A percentile compares a stretch with the other conserved stretches of the same genome.
phyloP scores from a whole-genome alignment of 2,888 invertebrate species.

The Neoaliturus tenellus region DNA sequence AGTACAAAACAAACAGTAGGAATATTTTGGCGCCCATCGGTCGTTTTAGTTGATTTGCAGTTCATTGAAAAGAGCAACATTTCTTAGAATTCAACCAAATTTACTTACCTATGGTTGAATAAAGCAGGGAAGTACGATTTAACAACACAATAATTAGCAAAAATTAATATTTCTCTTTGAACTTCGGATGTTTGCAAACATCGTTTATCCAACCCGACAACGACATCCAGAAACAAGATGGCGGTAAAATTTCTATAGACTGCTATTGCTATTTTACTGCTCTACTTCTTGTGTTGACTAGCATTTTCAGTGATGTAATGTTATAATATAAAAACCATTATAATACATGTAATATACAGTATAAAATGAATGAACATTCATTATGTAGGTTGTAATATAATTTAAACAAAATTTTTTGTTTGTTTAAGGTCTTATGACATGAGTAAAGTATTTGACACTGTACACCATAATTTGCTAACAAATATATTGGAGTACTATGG shows the following conservation, averaged over 20 bases:
- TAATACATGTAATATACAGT: too few species aligned
- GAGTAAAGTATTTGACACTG: too few species aligned
- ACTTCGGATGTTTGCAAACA: conserved; percentile 22
- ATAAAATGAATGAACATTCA: too few species aligned
- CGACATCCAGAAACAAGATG: neutral
- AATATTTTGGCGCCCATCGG: neutral
- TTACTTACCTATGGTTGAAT: neutral
- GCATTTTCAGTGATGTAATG: too few species aligned
- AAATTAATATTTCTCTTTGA: neutral
- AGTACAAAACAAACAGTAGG: neutral
- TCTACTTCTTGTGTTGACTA: neutral
- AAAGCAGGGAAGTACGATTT: neutral
- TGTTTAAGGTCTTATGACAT: too few species aligned
- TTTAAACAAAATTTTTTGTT: too few species aligned
- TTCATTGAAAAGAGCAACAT: neutral
- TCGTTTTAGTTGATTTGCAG: neutral
- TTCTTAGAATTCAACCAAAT: neutral
- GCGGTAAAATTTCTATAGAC: neutral
- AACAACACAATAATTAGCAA: neutral
- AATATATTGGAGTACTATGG: too few species aligned
- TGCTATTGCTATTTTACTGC: neutral
- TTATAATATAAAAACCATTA: too few species aligned
- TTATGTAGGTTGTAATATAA: too few species aligned
- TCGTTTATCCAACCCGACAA: neutral
- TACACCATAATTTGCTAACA: too few species aligned